Base-by-base conservation (phyloP, 2,797 vertebrate genomes). In the Syncerus caffer region DNA sequence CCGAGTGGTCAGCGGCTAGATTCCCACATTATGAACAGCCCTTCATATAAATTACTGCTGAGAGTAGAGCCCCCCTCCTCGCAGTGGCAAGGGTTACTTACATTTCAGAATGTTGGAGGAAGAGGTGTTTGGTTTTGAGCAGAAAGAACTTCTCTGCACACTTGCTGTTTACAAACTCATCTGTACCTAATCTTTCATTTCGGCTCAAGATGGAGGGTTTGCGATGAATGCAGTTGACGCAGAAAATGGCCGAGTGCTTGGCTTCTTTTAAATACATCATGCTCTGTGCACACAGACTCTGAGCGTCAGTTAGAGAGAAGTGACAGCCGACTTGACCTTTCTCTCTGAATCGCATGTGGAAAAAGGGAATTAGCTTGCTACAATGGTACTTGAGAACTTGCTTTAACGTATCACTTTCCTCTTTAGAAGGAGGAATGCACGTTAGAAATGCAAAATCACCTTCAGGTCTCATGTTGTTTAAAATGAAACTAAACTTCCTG, bases 311-410 rank as follows among this genome's bases (percentile, higher is more conserved):
- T 98, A 97, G 98, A 98, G 98, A 98, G 97, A 98, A 92, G 97
- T 98, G 99, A 97, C 98, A 98, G 99, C 98, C 80, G 95, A 97
- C 97, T 95, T 99, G 99, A 99, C 99, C 99, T 99, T 99, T 99
- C 98, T 96, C 97, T 98, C 95, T 90, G 89, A 96, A 95, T 95
- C 97, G 55, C 38, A 1, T 17, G 97, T 82, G 94, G 97, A 97
- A 98, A 97, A 94, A 97, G 92, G 97, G 98, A 98, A 98, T 98
- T 97, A 98, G 98, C 98, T 98, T 88, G 98, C 96, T 96, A 97
- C 98, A 97, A 31, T 97, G 34, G 31, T 96, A 19, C 96, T 98
- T 92, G 67, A 38, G 98, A 93, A 84, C 98, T 97, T 95, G 93
- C 96, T 98, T 97, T 97, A 97, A 97, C 97, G 92, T 97, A 71